Evolutionary conservation across 2,113 vertebrate genomes (phyloP), one percentile per base, ranked within the genome.

Genomic region (Myiagra hebetior): DNA sequence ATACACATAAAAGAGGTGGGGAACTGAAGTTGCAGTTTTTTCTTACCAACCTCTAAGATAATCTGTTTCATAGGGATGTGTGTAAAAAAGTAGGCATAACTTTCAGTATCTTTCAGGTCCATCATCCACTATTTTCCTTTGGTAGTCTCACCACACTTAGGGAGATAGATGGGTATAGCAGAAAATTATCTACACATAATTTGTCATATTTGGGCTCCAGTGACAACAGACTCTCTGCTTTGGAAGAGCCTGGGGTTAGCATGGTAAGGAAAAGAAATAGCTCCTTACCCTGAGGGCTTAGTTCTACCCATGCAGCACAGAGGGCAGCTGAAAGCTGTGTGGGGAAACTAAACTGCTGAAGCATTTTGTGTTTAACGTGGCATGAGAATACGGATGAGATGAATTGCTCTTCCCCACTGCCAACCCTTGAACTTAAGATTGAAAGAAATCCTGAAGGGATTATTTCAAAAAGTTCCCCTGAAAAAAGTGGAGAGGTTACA

Each of bases 161-260:
- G 26, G 93, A 91, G 92, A 98, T 87, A 94, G 87, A 96, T 97
- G 91, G 50, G 62, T 93, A 86, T 81, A 98, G 95, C 87, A 84
- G 86, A 94, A 97, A 95, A 96, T 81, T 95, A 86, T 80, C 88
- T 88, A 79, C 76, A 94, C 46, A 50, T 95, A 93, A 94, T 98
- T 97, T 97, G 85, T 98, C 97, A 97, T 55, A 50, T 95, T 95
- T 87, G 89, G 88, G 83, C 91, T 91, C 12, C 44, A 75, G 37
- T 94, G 94, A 97, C 94, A 97, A 78, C 19, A 95, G 50, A 28
- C 12, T 90, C 42, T 96, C 72, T 92, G 84, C 46, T 96, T 95
- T 95, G 87, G 68, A 95, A 97, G 75, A 82, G 39, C 68, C 75
- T 35, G 57, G 72, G 91, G 53, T 91, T 95, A 91, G 89, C 59